phyloP scores from a whole-genome alignment of 1,140 invertebrate genomes.

The Drosophila elegans region DNA sequence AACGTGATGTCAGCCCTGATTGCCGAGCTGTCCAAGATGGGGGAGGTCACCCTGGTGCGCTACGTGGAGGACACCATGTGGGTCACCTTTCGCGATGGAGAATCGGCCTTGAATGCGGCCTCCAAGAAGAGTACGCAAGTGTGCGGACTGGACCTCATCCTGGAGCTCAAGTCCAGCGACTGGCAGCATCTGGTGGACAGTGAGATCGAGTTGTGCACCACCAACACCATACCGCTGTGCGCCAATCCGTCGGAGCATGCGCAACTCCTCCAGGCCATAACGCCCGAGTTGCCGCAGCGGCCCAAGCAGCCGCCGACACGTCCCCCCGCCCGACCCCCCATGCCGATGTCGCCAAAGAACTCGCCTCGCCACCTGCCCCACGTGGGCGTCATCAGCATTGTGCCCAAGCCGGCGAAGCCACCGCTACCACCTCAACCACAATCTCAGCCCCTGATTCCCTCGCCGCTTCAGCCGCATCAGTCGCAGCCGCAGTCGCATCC shows the following conservation, averaged over 20 bases:
- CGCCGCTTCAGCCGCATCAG: slow-evolving; percentile 86
- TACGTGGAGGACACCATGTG: slow-evolving; percentile 95
- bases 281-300: slow-evolving; percentile 86
- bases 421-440: slow-evolving; percentile 85
- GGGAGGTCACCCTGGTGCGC: slow-evolving; percentile 94
- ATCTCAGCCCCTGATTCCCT: slow-evolving; percentile 86
- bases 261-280: slow-evolving; percentile 76
- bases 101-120: slow-evolving; percentile 91
- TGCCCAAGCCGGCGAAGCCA: slow-evolving; percentile 84
- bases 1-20: slow-evolving; percentile 79
- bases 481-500: slow-evolving; percentile 86
- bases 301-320: slow-evolving; percentile 87
- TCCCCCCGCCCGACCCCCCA: slow-evolving; percentile 86
- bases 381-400: slow-evolving; percentile 80
- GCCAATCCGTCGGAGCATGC: slow-evolving; percentile 80
- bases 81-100: slow-evolving; percentile 95
- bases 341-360: slow-evolving; percentile 85
- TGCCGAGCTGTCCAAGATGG: slow-evolving; percentile 82
- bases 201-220: slow-evolving; percentile 93
- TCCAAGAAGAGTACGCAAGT: slow-evolving; percentile 87
- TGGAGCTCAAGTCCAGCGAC: slow-evolving; percentile 93
- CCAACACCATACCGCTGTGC: slow-evolving; percentile 92
- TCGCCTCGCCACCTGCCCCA: slow-evolving; percentile 84
- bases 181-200: slow-evolving; percentile 93
- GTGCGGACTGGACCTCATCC: slow-evolving; percentile 88